Evolutionary conservation across 2,888 invertebrate genomes (phyloP), one percentile per base, ranked within the genome.

Genomic region (Tiliacea citrago): DNA sequence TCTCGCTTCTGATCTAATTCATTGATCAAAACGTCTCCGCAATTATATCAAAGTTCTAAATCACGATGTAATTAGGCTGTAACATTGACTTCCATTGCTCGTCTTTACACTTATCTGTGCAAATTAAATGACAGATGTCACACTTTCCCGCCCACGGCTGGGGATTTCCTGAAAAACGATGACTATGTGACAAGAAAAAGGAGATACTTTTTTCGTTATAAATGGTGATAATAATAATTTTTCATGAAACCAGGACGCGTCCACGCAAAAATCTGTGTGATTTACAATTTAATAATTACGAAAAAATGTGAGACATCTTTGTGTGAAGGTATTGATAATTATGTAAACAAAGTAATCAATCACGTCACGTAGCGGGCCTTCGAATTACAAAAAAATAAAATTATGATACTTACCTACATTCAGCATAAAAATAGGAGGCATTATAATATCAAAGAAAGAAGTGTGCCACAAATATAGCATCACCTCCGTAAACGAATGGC

Each of bases 1-100:
- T 90, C 85, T 88, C 68, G 53, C 51, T 70, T 82, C 81, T 81
- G 79, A 78, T 86, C 62, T 80, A 73, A 75, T 75, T 65, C 71
- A 82, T 80, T 78, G 75, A 81, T 81, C 75, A 86, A 82, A 73
- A 75, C 58, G 60, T 72, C 75, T 60, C 49, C 57, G 68, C 62
- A 60, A 47, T 75, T 75, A 76, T 79, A 78, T 79, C 63, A 49
- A 65, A 68, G 70, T 79, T 67, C 71, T 73, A 75, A 73, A 71
- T 74, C 67, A 70, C 53, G 29, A 39, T 58, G 53, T 63, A 71
- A 75, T 70, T 73, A 71, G 69, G 60, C 70, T 79, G 68, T 73
- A 70, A 57, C 63, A 74, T 68, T 78, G 73, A 73, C 49, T 75
- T 75, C 53, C 74, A 58, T 78, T 74, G 65, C 74, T 49, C 53